Evolutionary conservation across 2,113 vertebrate species (phyloP), one percentile per base, ranked within the genome.

Genomic region (Xyliphius kryptos): DNA sequence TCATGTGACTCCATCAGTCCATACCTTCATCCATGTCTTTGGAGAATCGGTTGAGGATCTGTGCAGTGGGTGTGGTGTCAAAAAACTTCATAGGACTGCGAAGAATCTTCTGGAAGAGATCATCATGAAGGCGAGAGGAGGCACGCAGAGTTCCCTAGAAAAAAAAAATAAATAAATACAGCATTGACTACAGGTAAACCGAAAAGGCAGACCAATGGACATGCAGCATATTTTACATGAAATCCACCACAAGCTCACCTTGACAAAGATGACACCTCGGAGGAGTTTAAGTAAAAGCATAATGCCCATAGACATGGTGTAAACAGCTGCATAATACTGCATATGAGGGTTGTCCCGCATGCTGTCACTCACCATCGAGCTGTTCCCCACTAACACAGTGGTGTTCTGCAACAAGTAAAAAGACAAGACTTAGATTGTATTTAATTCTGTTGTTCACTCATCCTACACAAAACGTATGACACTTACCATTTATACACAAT

Each of bases 1-100:
- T n/a, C n/a, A n/a, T n/a, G n/a, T n/a, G n/a, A n/a, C n/a, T n/a
- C n/a, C n/a, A n/a, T n/a, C n/a, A n/a, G n/a, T n/a, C n/a, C 2
- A 2, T 83, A 94, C 93, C 93, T 92, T 97, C 94, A 75, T 97
- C 94, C 91, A 96, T 89, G 76, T 97, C 93, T 79, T 89, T 95
- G 74, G 92, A 93, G 80, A 97, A 96, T 54, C 92, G 81, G 75
- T 90, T 95, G 50, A 97, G 90, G 78, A 97, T 89, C 48, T 86
- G 85, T 3, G 91, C 92, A 0, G 89, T 86, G 1, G 93, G 94
- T 0, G 92, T 95, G 0, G 88, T 91, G 74, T 96, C 93, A 40
- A 97, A 97, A 73, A 97, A 92, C 56, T 91, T 96, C 94, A 97
- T 96, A 15, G 94, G 92, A 63, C 92, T 94, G 40, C 91, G 87